Evolutionary conservation across 2,113 vertebrate species (phyloP).

Genomic region (Nymphicus hollandicus): DNA sequence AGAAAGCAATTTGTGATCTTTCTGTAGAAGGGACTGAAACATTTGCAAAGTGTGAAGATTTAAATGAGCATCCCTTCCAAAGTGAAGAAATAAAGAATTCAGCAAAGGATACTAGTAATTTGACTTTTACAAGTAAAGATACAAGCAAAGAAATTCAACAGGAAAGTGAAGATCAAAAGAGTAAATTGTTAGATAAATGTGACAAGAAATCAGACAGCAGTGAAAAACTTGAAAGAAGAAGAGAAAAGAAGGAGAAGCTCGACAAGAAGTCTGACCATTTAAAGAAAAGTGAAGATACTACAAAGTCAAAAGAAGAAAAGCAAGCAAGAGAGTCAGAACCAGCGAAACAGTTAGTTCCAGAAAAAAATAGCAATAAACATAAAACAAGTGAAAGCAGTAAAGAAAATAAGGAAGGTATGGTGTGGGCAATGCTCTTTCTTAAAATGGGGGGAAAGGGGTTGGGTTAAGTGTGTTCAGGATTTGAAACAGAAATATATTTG

Average conservation of each 20-base stretch:
- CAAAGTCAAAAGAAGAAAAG: constrained; percentile 73
- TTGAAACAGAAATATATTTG: background rate
- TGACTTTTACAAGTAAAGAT: constrained; percentile 58
- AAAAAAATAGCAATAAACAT: constrained; percentile 80
- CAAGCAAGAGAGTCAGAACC: constrained; percentile 58
- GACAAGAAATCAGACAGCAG: constrained; percentile 74
- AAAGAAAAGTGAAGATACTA: constrained; percentile 67
- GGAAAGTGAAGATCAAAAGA: constrained; percentile 77
- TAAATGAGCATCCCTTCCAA: constrained; percentile 61
- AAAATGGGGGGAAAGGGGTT: background rate
- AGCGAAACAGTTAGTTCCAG: constrained; percentile 57
- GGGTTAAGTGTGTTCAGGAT: background rate
- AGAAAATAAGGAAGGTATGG: constrained; percentile 90
- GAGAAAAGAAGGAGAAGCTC: constrained; percentile 78
- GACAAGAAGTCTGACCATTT: constrained; percentile 74
- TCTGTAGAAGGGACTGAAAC: constrained; percentile 73
- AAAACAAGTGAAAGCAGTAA: constrained; percentile 82
- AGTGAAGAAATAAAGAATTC: constrained; percentile 72
- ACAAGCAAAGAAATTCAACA: constrained; percentile 66
- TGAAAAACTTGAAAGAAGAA: constrained; percentile 76
- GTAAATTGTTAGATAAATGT: constrained; percentile 66
- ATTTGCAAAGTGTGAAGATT: constrained; percentile 67
- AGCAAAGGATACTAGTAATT: constrained; percentile 59
- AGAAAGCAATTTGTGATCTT: constrained; percentile 67
- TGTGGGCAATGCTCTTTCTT: background rate